Conservation (phyloP, 1,140 invertebrate genomes). For the Eumeta japonica region DNA sequence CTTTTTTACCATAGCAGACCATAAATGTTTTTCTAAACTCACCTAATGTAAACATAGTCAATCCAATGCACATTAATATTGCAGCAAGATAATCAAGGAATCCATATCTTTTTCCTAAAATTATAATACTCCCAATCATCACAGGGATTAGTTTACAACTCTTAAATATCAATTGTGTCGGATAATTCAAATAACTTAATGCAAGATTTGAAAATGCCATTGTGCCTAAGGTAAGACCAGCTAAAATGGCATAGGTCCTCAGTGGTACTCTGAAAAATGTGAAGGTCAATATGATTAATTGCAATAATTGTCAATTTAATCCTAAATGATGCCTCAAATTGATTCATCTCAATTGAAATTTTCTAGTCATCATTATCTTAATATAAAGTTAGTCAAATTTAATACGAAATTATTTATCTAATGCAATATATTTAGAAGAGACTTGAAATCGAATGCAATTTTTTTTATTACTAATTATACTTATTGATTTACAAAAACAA, state of each 20-base stretch:
- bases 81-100: constrained; percentile 82
- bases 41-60: constrained; percentile 84
- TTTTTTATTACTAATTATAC: no score
- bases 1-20: no score
- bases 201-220: constrained; percentile 96
- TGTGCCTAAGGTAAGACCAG: constrained; percentile 85
- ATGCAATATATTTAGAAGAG: no score
- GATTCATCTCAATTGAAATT: no score
- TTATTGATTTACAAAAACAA: no score
- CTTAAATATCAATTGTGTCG: constrained; percentile 91
- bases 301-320: no score
- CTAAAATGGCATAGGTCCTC: constrained; percentile 76
- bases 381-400: no score
- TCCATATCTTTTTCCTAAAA: constrained; percentile 86
- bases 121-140: constrained; percentile 86
- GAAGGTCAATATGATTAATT: constrained; percentile 4
- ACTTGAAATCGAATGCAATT: no score
- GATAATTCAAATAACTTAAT: constrained; percentile 94
- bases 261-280: constrained; percentile 76
- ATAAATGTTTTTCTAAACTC: no score
- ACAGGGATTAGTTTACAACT: constrained; percentile 97
- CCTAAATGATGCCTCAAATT: no score
- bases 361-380: no score
- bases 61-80: constrained; percentile 83
- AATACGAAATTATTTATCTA: no score